Conservation (phyloP, 2,797 vertebrate genomes). For the Peromyscus nudipes region DNA sequence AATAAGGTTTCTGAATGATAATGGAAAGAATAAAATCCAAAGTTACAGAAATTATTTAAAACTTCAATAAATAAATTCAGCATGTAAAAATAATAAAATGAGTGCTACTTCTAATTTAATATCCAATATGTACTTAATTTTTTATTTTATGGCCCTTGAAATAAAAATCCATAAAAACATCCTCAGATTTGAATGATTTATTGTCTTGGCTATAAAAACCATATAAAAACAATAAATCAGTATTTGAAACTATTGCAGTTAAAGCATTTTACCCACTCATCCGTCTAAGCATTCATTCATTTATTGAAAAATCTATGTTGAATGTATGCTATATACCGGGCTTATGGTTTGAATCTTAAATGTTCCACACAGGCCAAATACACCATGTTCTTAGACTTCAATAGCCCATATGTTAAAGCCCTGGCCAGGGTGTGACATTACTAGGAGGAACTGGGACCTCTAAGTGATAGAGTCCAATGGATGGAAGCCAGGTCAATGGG, state of each 20-base stretch:
- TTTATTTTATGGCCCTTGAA: not conserved
- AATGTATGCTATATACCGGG: not conserved
- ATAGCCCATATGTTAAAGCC: not conserved
- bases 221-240: not conserved
- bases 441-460: too few relatives aligned
- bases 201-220: not conserved
- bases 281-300: constrained; percentile 1
- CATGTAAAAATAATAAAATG: not conserved
- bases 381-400: not conserved
- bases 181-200: not conserved
- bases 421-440: too few relatives aligned
- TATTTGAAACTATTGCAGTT: not conserved
- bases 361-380: not conserved
- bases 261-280: not conserved
- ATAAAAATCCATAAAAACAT: not conserved
- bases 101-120: not conserved
- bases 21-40: not conserved
- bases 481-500: not conserved
- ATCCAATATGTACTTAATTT: not conserved
- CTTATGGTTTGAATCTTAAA: not conserved
- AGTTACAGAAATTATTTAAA: not conserved
- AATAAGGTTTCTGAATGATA: not conserved
- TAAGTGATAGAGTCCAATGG: not conserved
- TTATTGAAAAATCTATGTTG: not conserved
- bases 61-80: not conserved